These are phyloP conservation scores for Ceratitis capitata DNA, from an alignment of 1,140 invertebrate species.

Conservation along the genomic window DNA sequence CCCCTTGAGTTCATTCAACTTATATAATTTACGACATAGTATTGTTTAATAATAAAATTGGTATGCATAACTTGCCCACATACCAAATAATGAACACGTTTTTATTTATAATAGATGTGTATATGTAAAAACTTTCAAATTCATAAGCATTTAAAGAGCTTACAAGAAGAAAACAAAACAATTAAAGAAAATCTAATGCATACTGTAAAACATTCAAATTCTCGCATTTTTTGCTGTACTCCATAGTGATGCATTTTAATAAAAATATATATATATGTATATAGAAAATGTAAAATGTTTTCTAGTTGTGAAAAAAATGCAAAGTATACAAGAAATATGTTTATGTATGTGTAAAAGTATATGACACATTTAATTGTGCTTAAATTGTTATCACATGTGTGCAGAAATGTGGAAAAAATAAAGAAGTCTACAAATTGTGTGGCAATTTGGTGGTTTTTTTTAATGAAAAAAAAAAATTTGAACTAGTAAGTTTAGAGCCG, in stretches of 20 bases:
- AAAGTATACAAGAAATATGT: background rate
- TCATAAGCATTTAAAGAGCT: background rate
- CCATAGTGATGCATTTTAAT: slow-evolving; percentile 11
- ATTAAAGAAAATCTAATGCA: background rate
- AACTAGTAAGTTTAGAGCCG: background rate
- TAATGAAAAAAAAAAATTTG: background rate
- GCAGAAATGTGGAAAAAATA: background rate
- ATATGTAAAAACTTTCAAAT: background rate
- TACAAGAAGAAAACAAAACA: background rate
- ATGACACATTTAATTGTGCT: background rate
- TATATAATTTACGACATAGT: background rate
- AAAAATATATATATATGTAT: no score
- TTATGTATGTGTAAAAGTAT: background rate
- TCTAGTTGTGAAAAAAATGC: slow-evolving; percentile 3
- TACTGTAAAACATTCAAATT: background rate
- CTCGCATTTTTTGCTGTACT: slow-evolving; percentile 28
- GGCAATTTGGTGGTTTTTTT: background rate
- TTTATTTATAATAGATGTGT: slow-evolving; percentile 13
- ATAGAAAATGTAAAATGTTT: no score
- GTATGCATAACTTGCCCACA: slow-evolving; percentile 13
- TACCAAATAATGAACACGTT: background rate
- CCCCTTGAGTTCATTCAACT: background rate
- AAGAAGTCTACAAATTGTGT: background rate
- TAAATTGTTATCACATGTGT: background rate
- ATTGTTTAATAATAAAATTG: background rate